These are phyloP conservation scores for Aurelia coerulea DNA, from an alignment of 30 jellyfish, hydroid and myxozoan species.

Conservation along the genomic window DNA sequence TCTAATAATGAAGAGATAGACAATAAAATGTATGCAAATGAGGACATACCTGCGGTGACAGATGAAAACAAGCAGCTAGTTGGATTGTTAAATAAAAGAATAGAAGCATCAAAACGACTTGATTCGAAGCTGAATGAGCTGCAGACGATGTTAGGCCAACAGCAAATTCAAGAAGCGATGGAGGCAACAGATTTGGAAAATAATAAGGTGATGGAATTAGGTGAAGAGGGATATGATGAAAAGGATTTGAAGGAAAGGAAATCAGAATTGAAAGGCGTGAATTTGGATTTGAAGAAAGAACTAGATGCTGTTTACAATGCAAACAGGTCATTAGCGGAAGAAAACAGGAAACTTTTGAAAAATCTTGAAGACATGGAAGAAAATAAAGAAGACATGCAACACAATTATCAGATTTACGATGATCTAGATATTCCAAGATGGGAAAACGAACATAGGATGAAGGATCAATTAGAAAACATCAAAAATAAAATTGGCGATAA, in stretches of 20 bases:
- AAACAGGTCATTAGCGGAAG: conserved; percentile 6
- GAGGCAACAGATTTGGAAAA: not conserved
- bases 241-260: not conserved
- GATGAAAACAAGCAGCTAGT: conserved; percentile 11
- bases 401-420: not conserved
- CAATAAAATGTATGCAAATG: conserved; percentile 8
- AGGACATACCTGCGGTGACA: conserved; percentile 29
- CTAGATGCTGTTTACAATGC: conserved; percentile 11
- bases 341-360: conserved; percentile 7
- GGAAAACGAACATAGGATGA: conserved; percentile 39
- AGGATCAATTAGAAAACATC: conserved; percentile 2
- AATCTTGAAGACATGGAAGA: not conserved
- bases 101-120: conserved; percentile 42
- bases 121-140: conserved; percentile 33
- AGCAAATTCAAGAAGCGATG: not conserved
- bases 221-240: not conserved
- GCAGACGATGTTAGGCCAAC: conserved; percentile 30
- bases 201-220: not conserved
- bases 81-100: conserved; percentile 35
- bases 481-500: conserved; percentile 41
- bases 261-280: not conserved
- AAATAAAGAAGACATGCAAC: not conserved
- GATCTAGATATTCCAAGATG: conserved; percentile 46
- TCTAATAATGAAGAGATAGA: not conserved
- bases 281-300: conserved; percentile 21